Conservation (phyloP, 2,888 invertebrate species). For the Chelonus formosanus region DNA sequence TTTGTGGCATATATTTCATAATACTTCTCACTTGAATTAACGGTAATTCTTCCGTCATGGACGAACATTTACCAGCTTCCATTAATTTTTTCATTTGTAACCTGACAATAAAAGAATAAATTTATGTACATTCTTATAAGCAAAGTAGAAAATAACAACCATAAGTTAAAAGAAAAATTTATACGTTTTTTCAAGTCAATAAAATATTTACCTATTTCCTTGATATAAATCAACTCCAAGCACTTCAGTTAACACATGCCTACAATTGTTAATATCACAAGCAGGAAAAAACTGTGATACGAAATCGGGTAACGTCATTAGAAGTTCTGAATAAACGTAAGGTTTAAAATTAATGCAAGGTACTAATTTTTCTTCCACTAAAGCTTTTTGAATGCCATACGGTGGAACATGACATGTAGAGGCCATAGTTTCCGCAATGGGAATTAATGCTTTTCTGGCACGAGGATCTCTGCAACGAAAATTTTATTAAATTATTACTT, state of each 20-base stretch:
- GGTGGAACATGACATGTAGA: constrained; percentile 66
- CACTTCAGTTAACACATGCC: constrained; percentile 80
- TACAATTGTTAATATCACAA: constrained; percentile 77
- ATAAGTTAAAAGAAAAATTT: not conserved
- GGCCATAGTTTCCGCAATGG: constrained; percentile 75
- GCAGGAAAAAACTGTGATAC: constrained; percentile 83
- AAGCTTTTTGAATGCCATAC: constrained; percentile 77
- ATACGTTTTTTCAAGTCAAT: not conserved
- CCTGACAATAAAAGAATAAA: constrained; percentile 59
- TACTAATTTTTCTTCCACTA: constrained; percentile 82
- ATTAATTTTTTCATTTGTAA: constrained; percentile 80
- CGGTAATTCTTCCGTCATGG: constrained; percentile 77
- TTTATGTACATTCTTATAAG: too few species aligned
- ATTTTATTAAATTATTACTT: constrained; percentile 4
- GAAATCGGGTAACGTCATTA: constrained; percentile 85
- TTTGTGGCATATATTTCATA: constrained; percentile 85
- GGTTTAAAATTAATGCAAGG: constrained; percentile 89
- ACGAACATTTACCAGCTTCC: constrained; percentile 79
- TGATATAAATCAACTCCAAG: constrained; percentile 81
- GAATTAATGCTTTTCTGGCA: constrained; percentile 72
- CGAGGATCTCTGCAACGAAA: constrained; percentile 55
- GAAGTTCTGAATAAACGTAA: constrained; percentile 80
- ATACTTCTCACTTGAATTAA: constrained; percentile 85
- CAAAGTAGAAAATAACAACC: too few species aligned
- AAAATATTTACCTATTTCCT: constrained; percentile 79